A percentile compares a stretch with the other conserved stretches of the same genome.
These are phyloP conservation scores for Omphaloscelis lunosa DNA, from an alignment of 2,888 invertebrate species.

Conservation along the genomic window DNA sequence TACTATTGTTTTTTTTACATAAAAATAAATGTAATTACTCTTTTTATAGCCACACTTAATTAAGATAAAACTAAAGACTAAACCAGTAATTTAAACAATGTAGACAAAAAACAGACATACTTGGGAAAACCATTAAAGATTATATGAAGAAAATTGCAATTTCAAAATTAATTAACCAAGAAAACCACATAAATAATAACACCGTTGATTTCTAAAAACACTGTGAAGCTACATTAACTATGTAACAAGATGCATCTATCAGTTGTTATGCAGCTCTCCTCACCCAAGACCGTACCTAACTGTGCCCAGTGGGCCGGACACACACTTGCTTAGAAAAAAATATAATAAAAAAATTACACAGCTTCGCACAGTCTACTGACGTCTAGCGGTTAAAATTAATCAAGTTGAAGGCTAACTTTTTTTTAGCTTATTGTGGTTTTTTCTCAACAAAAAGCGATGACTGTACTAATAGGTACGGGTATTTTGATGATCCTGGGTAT, in stretches of 20 bases:
- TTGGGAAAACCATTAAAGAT: neutral
- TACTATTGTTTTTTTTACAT: constrained; percentile 26
- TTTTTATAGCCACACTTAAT: neutral
- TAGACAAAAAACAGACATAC: constrained; percentile 24
- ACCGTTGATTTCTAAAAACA: constrained; percentile 51
- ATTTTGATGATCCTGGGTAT: constrained; percentile 23
- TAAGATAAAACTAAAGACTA: constrained; percentile 22
- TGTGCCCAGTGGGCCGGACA: constrained; percentile 66
- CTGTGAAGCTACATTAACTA: constrained; percentile 42
- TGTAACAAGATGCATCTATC: constrained; percentile 55
- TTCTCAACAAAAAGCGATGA: constrained; percentile 20
- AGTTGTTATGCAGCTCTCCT: constrained; percentile 49
- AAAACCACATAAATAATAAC: constrained; percentile 17
- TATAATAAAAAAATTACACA: constrained; percentile 45
- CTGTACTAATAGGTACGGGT: constrained; percentile 10
- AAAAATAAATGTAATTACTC: constrained; percentile 7
- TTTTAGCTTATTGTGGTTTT: constrained; percentile 19
- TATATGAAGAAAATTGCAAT: neutral
- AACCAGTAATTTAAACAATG: constrained; percentile 24
- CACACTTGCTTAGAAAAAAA: constrained; percentile 43
- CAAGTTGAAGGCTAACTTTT: constrained; percentile 36
- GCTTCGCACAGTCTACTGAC: constrained; percentile 58
- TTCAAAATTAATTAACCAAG: constrained; percentile 1
- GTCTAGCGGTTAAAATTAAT: constrained; percentile 57
- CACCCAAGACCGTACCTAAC: constrained; percentile 61